A percentile compares a stretch with the other conserved stretches of the same genome.
These are phyloP conservation scores for Steinernema scapterisci DNA, from an alignment of 2,888 invertebrate genomes.

Conservation along the genomic window DNA sequence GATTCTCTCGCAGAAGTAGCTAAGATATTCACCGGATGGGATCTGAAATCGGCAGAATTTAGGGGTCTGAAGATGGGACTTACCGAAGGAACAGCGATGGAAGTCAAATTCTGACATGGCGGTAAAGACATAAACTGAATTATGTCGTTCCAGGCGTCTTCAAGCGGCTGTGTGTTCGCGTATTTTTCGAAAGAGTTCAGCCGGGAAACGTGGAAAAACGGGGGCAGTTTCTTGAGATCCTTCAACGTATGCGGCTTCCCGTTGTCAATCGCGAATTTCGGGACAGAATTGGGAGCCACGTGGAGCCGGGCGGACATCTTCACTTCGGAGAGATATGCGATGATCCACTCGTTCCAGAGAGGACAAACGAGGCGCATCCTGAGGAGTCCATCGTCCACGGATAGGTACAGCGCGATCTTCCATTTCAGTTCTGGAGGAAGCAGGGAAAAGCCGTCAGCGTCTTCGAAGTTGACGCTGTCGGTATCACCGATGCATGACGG, in stretches of 20 bases:
- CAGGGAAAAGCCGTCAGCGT: not conserved
- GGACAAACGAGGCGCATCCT: slow-evolving; percentile 6
- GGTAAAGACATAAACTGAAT: slow-evolving; percentile 5
- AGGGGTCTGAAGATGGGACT: not conserved
- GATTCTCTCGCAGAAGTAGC: slow-evolving; percentile 6
- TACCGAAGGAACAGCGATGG: slow-evolving; percentile 20
- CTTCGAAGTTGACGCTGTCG: not conserved
- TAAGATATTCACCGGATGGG: not conserved
- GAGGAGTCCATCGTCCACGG: not conserved
- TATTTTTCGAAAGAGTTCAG: not conserved
- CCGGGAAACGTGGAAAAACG: not conserved
- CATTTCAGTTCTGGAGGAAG: not conserved
- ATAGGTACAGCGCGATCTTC: not conserved
- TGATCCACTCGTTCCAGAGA: slow-evolving; percentile 12
- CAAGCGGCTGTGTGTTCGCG: not conserved
- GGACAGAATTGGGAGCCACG: not conserved
- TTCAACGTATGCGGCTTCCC: not conserved
- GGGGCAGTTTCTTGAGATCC: not conserved
- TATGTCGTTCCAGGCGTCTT: not conserved
- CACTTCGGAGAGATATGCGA: not conserved
- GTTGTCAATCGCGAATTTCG: not conserved
- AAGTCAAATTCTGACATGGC: not conserved
- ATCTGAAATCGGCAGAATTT: not conserved
- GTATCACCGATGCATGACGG: not conserved
- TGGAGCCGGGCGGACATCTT: not conserved